A percentile compares a stretch with the other conserved stretches of the same genome.
Conservation (phyloP, 2,113 vertebrate genomes). For the Nycticebus coucang region DNA sequence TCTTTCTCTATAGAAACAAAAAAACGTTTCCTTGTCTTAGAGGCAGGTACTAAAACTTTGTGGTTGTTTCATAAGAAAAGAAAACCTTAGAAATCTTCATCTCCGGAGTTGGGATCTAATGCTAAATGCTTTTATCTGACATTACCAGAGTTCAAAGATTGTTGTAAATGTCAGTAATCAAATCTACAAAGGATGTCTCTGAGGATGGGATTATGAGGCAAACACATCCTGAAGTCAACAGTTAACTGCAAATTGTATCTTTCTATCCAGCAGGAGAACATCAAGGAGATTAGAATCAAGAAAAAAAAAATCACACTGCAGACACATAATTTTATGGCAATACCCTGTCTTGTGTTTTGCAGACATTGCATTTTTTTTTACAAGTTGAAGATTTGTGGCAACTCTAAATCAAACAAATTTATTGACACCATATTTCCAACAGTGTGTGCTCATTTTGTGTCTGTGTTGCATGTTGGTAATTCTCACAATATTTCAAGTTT, state of each 20-base stretch:
- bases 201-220: constrained; percentile 67
- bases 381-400: background rate
- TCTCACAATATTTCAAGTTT: background rate
- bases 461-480: background rate
- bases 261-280: constrained; percentile 49
- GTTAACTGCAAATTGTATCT: constrained; percentile 63
- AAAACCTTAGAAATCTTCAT: constrained; percentile 25
- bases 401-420: background rate
- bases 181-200: constrained; percentile 64
- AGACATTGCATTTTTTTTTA: background rate
- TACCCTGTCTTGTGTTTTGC: background rate
- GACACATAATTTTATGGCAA: background rate
- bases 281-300: constrained; percentile 59
- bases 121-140: constrained; percentile 73
- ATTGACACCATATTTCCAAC: background rate
- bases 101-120: background rate
- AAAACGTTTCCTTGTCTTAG: background rate
- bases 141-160: constrained; percentile 63
- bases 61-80: background rate
- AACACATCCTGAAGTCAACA: constrained; percentile 5
- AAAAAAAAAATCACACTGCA: background rate
- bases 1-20: background rate
- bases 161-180: constrained; percentile 78
- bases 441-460: background rate
- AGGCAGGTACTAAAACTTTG: constrained; percentile 4